Conservation (phyloP, 2,797 vertebrate genomes). For the Sebastes vulpes region DNA sequence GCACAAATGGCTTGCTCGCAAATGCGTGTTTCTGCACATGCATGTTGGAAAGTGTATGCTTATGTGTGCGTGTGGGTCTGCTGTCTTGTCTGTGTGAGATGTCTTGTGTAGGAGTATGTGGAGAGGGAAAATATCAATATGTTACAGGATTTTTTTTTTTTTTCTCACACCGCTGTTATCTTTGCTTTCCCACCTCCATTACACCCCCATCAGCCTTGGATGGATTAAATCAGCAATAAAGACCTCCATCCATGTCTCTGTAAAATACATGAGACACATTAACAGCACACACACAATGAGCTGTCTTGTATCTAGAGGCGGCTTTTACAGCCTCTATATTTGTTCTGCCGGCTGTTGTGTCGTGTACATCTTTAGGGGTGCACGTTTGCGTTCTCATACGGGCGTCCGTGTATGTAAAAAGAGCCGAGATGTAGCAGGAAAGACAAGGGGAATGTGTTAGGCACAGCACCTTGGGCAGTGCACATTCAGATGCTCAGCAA, state of each 20-base stretch:
- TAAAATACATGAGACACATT: conserved; percentile 67
- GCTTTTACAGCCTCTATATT: conserved; percentile 46
- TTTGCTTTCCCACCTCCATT: conserved; percentile 70
- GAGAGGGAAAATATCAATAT: conserved; percentile 72
- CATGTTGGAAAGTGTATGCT: conserved; percentile 10
- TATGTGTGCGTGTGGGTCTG: background rate
- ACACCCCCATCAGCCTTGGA: conserved; percentile 61
- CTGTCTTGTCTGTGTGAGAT: conserved; percentile 45
- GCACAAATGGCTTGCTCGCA: conserved; percentile 6
- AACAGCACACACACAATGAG: conserved; percentile 50
- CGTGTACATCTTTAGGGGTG: conserved; percentile 27
- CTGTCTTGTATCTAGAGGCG: conserved; percentile 16
- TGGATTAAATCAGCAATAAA: conserved; percentile 72
- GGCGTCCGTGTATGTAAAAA: conserved; percentile 7
- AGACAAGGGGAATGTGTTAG: conserved; percentile 61
- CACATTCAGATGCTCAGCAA: conserved; percentile 72
- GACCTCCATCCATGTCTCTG: conserved; percentile 60
- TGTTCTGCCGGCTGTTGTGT: conserved; percentile 15
- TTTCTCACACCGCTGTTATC: conserved; percentile 47
- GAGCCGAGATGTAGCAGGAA: conserved; percentile 21
- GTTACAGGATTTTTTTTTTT: conserved; percentile 44
- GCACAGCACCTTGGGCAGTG: conserved; percentile 71
- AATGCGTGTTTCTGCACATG: background rate
- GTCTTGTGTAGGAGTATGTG: conserved; percentile 66
- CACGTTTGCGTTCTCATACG: conserved; percentile 12